Evolutionary conservation across 2,113 vertebrate genomes (phyloP).

Genomic region (Anhinga rufa): DNA sequence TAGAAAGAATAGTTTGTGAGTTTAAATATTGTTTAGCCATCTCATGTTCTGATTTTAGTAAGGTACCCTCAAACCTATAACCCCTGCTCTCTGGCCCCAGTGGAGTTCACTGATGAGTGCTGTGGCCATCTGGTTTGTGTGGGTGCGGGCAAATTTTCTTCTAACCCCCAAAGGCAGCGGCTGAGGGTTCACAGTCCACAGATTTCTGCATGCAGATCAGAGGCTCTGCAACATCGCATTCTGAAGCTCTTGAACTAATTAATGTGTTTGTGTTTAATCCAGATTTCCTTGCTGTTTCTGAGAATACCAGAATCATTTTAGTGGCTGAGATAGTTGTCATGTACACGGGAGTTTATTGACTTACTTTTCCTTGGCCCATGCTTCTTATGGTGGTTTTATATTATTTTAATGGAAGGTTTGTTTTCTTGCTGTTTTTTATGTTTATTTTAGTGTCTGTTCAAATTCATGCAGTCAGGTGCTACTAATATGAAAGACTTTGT

Average conservation of each 20-base stretch:
- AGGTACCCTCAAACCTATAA: neutral
- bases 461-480: neutral
- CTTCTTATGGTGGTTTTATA: neutral
- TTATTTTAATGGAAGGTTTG: neutral
- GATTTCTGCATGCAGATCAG: neutral
- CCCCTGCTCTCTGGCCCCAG: fast-evolving
- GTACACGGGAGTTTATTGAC: neutral
- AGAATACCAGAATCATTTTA: neutral
- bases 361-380: neutral
- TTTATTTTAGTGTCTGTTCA: neutral
- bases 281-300: neutral
- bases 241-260: neutral
- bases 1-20: neutral
- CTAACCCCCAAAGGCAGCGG: neutral
- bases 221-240: neutral
- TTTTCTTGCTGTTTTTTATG: neutral
- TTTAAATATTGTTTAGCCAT: neutral
- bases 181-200: neutral
- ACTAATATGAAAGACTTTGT: neutral
- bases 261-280: neutral
- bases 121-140: neutral
- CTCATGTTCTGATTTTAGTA: neutral
- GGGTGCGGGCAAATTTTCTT: neutral
- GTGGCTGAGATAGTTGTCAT: neutral
- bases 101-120: neutral